These are phyloP conservation scores for Grallaria varia DNA, from an alignment of 2,113 vertebrate species.

Conservation along the genomic window DNA sequence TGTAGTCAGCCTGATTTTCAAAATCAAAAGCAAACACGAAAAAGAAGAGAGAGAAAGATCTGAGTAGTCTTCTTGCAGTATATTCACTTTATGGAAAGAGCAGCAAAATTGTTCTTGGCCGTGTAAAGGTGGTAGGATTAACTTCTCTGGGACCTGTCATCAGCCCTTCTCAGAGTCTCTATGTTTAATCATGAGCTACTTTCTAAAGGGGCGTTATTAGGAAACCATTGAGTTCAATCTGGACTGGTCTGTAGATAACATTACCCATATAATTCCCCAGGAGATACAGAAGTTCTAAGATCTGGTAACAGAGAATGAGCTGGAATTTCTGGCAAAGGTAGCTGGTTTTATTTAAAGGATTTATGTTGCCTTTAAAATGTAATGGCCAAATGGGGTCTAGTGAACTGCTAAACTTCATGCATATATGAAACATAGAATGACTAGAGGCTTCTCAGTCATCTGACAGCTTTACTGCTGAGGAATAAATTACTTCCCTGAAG, in stretches of 20 bases:
- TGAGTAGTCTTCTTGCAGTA: not conserved
- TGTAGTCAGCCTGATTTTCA: not conserved
- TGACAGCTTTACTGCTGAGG: not conserved
- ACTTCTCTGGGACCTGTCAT: not conserved
- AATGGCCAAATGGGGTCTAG: not conserved
- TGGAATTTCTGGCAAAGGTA: not conserved
- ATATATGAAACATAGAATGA: not conserved
- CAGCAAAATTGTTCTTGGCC: constrained; percentile 8
- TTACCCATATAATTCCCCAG: not conserved
- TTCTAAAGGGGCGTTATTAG: not conserved
- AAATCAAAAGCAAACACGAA: not conserved
- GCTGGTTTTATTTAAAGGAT: not conserved
- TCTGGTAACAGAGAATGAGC: not conserved
- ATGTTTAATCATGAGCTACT: not conserved
- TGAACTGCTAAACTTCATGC: not conserved
- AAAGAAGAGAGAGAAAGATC: not conserved
- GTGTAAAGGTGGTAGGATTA: not conserved
- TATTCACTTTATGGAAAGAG: not conserved
- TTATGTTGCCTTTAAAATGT: not conserved
- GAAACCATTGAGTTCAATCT: not conserved
- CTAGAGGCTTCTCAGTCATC: not conserved
- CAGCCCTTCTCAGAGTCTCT: not conserved
- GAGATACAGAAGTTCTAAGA: not conserved
- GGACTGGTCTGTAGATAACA: not conserved
- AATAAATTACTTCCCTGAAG: not conserved